Conservation (phyloP, 1,140 invertebrate species). For the Atopsyche davidsoni region DNA sequence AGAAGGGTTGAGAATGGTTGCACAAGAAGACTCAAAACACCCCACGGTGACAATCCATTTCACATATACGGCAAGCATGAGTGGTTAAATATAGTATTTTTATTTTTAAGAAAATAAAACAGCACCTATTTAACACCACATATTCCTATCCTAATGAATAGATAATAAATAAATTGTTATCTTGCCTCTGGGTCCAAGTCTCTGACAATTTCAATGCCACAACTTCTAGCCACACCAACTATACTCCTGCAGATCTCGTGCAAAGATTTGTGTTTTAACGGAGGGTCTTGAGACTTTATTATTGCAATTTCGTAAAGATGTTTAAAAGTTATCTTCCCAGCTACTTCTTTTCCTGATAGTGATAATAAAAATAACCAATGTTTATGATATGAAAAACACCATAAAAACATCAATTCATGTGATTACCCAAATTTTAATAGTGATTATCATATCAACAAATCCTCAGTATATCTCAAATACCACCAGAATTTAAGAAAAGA, state of each 20-base stretch:
- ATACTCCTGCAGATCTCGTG: slow-evolving; percentile 77
- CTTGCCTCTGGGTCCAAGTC: slow-evolving; percentile 63
- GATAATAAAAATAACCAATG: neutral
- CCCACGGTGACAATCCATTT: no score
- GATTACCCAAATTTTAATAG: no score
- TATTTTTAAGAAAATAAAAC: no score
- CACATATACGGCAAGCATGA: no score
- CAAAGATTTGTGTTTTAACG: slow-evolving; percentile 49
- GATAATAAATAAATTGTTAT: no score
- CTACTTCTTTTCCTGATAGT: slow-evolving; percentile 64
- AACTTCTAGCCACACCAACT: slow-evolving; percentile 66
- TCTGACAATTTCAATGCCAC: slow-evolving; percentile 83
- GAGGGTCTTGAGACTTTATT: slow-evolving; percentile 85
- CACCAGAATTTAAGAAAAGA: slow-evolving; percentile 9
- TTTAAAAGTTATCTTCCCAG: slow-evolving; percentile 89
- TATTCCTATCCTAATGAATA: no score
- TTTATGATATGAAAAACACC: neutral
- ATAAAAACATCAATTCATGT: no score
- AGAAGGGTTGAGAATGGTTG: no score
- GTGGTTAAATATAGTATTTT: no score
- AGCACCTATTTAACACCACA: no score
- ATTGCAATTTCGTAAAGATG: slow-evolving; percentile 98
- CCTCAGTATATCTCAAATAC: neutral
- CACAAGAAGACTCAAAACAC: no score
- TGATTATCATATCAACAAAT: neutral